A percentile compares a stretch with the other conserved stretches of the same genome.
phyloP scores from a whole-genome alignment of 2,888 invertebrate genomes.

The Nebria salina region DNA sequence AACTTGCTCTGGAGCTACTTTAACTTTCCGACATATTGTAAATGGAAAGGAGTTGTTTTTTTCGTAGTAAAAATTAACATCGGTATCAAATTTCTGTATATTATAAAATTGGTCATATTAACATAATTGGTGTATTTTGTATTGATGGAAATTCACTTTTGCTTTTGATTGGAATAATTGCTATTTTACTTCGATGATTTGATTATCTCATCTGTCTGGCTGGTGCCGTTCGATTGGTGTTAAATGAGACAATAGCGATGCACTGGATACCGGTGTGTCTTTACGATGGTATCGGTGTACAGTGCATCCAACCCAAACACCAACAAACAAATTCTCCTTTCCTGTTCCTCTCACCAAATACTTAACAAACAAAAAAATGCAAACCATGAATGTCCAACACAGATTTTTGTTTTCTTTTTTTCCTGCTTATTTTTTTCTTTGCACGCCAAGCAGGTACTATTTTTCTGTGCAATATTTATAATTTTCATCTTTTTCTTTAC shows the following conservation, averaged over 20 bases:
- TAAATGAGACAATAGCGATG: slow-evolving; percentile 36
- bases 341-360: not conserved
- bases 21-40: not conserved
- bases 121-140: not conserved
- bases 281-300: slow-evolving; percentile 20
- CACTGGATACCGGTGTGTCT: slow-evolving; percentile 28
- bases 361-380: slow-evolving; percentile 9
- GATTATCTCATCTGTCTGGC: slow-evolving; percentile 62
- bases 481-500: not conserved
- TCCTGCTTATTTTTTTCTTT: slow-evolving; percentile 6
- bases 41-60: not conserved
- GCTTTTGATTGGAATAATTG: not conserved
- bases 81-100: not conserved
- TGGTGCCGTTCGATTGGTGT: slow-evolving; percentile 61
- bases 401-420: not conserved
- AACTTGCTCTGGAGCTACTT: not conserved
- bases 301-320: slow-evolving; percentile 24
- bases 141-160: not conserved
- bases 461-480: not conserved
- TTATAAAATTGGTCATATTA: not conserved
- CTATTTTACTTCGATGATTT: not conserved
- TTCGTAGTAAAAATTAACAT: slow-evolving; percentile 1
- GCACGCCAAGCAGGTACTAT: slow-evolving; percentile 29
- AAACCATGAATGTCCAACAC: not conserved
- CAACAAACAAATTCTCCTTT: slow-evolving; percentile 5